Evolutionary conservation across 2,888 invertebrate species (phyloP).

Genomic region (Megalurothrips usitatus): DNA sequence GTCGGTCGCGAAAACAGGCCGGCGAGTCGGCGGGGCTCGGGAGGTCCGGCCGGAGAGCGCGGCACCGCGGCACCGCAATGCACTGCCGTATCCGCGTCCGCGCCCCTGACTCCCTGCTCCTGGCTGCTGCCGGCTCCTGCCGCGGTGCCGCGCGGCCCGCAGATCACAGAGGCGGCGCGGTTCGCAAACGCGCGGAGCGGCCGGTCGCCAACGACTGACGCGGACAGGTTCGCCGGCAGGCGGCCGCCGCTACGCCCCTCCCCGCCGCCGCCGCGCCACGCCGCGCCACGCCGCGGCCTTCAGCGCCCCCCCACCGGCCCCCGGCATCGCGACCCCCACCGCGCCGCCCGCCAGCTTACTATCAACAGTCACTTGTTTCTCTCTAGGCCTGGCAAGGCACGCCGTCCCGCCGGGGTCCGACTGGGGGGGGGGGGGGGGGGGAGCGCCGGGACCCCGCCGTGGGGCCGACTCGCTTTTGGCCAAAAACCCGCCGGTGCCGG

Average conservation of each 20-base stretch:
- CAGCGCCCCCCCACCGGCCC: not conserved
- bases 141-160: not conserved
- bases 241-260: not conserved
- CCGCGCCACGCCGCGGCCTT: not conserved
- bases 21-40: no score
- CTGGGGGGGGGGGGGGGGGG: not conserved
- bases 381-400: not conserved
- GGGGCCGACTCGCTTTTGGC: not conserved
- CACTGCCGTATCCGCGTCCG: no score
- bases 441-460: not conserved
- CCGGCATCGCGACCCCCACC: not conserved
- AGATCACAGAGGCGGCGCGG: not conserved
- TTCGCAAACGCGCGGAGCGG: not conserved
- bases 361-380: slow-evolving; percentile 22
- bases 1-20: not conserved
- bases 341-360: not conserved
- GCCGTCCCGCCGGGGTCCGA: not conserved
- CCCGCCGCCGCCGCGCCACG: not conserved
- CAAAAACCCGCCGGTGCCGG: not conserved
- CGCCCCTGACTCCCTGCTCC: no score
- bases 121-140: no score
- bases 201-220: not conserved
- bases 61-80: no score
- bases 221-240: slow-evolving; percentile 1
- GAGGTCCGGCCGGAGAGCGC: no score